phyloP scores from a whole-genome alignment of 2,888 invertebrate genomes.

The Drosophila prostipennis region DNA sequence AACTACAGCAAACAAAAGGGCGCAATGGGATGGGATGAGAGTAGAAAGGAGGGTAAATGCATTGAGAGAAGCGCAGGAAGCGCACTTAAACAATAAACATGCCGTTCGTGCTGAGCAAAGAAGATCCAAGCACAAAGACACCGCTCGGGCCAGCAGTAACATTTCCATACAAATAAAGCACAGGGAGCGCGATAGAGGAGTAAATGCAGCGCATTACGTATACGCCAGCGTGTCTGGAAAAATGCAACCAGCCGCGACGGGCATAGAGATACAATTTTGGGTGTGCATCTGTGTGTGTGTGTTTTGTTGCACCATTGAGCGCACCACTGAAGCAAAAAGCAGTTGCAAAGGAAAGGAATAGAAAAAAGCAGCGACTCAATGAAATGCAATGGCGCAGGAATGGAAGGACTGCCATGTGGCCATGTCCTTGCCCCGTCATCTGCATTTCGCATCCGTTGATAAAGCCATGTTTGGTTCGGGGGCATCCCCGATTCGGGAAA shows the following conservation, averaged over 20 bases:
- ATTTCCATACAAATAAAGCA: conserved; percentile 52
- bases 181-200: conserved; percentile 16
- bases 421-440: conserved; percentile 43
- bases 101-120: conserved; percentile 37
- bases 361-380: conserved; percentile 53
- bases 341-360: conserved; percentile 14
- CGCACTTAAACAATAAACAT: conserved; percentile 50
- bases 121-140: conserved; percentile 38
- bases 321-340: conserved; percentile 68
- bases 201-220: conserved; percentile 56
- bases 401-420: conserved; percentile 4
- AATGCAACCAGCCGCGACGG: conserved; percentile 45
- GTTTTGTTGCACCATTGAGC: conserved; percentile 80
- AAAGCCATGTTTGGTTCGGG: conserved; percentile 40
- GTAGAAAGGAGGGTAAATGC: conserved; percentile 21
- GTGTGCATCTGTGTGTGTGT: conserved; percentile 59
- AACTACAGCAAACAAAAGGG: conserved; percentile 54
- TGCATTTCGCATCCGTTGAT: conserved; percentile 56
- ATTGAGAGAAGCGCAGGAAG: conserved; percentile 40
- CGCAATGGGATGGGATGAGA: conserved; percentile 20
- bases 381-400: conserved; percentile 51
- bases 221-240: conserved; percentile 38
- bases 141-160: conserved; percentile 16
- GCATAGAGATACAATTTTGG: conserved; percentile 56
- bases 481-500: neutral